These are phyloP conservation scores for Hydra vulgaris DNA, from an alignment of 30 jellyfish, hydroid and myxozoan genomes.

Conservation along the genomic window DNA sequence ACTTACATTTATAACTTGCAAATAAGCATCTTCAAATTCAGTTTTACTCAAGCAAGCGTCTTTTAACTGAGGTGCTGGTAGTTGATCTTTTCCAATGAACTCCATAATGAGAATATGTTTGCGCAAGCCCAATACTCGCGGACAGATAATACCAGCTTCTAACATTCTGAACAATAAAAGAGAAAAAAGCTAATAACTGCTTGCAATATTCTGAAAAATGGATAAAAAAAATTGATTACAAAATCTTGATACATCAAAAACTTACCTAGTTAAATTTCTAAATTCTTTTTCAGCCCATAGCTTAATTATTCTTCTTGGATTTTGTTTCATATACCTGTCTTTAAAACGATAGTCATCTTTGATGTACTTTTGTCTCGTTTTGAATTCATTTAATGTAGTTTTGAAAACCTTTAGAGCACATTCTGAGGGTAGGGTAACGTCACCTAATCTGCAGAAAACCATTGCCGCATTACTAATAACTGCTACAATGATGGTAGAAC, in stretches of 20 bases:
- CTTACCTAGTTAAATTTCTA: constrained; percentile 69
- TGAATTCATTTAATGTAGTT: constrained; percentile 88
- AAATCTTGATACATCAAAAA: background rate
- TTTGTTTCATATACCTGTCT: constrained; percentile 84
- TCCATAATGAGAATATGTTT: constrained; percentile 77
- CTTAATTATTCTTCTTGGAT: constrained; percentile 73
- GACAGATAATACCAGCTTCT: constrained; percentile 78
- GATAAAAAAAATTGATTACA: background rate
- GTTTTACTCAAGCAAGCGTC: constrained; percentile 49
- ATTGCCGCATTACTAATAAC: background rate
- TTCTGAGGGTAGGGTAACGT: constrained; percentile 51
- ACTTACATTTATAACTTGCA: constrained; percentile 52
- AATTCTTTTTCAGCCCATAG: constrained; percentile 98
- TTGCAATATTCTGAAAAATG: constrained; percentile 52
- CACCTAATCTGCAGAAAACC: constrained; percentile 35
- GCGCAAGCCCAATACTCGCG: constrained; percentile 42
- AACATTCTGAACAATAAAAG: constrained; percentile 41
- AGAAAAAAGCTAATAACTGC: constrained; percentile 43
- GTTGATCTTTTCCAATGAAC: constrained; percentile 63
- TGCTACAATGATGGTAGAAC: background rate
- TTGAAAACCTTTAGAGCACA: constrained; percentile 91
- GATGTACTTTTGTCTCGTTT: constrained; percentile 86
- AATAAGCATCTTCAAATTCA: constrained; percentile 48
- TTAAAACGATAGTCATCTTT: constrained; percentile 87
- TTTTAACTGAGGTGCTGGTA: constrained; percentile 83